Percentiles rank a stretch among this genome's conserved stretches.
Conservation (phyloP, 2,113 vertebrate species). For the Spermophilus dauricus region DNA sequence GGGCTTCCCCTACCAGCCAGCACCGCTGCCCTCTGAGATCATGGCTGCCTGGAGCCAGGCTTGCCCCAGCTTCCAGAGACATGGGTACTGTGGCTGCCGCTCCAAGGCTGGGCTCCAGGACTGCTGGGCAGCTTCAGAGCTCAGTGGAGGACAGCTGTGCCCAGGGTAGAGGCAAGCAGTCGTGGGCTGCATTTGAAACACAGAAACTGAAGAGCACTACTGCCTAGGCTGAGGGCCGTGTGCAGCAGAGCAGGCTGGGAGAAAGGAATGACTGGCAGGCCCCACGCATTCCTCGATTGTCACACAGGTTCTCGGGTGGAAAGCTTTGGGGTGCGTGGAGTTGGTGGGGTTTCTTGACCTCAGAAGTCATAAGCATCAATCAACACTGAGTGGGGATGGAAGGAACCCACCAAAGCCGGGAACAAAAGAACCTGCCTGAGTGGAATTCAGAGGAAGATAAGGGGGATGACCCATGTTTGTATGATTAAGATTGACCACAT, state of each 20-base stretch:
- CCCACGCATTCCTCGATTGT: no score
- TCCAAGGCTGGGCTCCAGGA: constrained; percentile 52
- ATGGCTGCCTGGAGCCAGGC: no score
- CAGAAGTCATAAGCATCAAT: background rate
- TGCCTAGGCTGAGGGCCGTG: background rate
- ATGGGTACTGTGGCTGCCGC: background rate
- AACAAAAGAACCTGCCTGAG: constrained; percentile 62
- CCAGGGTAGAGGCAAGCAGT: background rate
- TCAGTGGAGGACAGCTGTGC: background rate
- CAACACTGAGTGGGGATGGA: background rate
- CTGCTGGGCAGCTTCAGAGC: constrained; percentile 5
- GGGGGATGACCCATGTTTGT: constrained; percentile 62
- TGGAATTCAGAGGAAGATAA: background rate
- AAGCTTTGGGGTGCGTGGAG: background rate
- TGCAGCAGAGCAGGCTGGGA: background rate
- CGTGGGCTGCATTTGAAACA: background rate
- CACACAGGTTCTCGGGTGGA: no score
- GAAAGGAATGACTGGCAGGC: background rate
- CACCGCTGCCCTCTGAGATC: no score
- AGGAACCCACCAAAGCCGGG: background rate
- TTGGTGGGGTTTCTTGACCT: background rate
- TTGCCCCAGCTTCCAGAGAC: no score
- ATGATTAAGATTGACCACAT: constrained; percentile 76
- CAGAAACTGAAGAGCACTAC: background rate
- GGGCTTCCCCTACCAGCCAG: no score